Percentiles rank a stretch among this genome's conserved stretches.
phyloP scores from a whole-genome alignment of 1,140 invertebrate genomes.

The Micrasema longulum region DNA sequence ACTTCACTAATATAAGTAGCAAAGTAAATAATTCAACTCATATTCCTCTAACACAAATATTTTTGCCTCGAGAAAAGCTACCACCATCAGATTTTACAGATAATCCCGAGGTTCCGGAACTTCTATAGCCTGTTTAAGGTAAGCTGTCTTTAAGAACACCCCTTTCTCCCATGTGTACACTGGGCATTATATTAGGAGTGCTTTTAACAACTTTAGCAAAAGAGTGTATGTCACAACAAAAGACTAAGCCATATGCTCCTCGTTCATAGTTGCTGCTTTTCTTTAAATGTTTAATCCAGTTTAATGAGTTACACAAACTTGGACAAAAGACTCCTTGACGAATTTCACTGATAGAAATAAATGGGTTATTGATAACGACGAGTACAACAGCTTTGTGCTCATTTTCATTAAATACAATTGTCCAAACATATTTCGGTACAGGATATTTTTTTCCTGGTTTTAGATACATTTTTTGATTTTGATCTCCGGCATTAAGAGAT shows the following conservation, averaged over 20 bases:
- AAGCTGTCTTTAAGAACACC: constrained; percentile 57
- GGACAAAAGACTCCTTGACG: constrained; percentile 62
- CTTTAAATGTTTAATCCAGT: constrained; percentile 60
- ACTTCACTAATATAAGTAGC: constrained; percentile 62
- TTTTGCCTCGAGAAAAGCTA: constrained; percentile 55
- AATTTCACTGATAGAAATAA: constrained; percentile 65
- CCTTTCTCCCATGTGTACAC: constrained; percentile 55
- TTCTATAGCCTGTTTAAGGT: constrained; percentile 54
- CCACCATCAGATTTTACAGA: constrained; percentile 63
- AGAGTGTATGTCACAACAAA: constrained; percentile 61
- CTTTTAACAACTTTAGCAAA: constrained; percentile 56
- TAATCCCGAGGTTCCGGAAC: constrained; percentile 64
- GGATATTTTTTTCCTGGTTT: constrained; percentile 59
- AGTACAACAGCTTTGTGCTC: constrained; percentile 57
- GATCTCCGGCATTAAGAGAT: constrained; percentile 52
- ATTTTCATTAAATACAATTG: constrained; percentile 56
- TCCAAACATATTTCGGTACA: constrained; percentile 62
- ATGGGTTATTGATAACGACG: constrained; percentile 62
- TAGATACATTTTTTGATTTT: constrained; percentile 54
- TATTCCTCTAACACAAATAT: constrained; percentile 53
- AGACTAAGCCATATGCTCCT: constrained; percentile 59
- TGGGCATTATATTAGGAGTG: constrained; percentile 54
- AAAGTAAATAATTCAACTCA: constrained; percentile 40
- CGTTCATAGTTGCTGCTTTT: constrained; percentile 60
- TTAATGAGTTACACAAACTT: constrained; percentile 59